Evolutionary conservation across 2,888 invertebrate species (phyloP).

Genomic region (Eudasyphora cyanicolor): DNA sequence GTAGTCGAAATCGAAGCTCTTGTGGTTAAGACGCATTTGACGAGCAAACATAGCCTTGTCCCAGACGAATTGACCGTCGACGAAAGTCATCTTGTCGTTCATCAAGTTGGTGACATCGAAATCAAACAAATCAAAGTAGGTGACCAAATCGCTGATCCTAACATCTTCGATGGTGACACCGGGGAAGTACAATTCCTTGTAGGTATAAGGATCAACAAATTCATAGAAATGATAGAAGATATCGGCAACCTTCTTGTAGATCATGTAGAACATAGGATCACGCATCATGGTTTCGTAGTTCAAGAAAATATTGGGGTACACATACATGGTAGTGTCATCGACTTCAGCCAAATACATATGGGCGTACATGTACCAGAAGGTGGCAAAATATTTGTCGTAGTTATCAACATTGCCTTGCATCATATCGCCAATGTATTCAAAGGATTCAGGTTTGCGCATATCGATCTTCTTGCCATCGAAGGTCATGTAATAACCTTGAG

Average conservation of each 20-base stretch:
- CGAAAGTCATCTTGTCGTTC: constrained; percentile 68
- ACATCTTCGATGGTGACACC: constrained; percentile 84
- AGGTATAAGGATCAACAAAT: constrained; percentile 83
- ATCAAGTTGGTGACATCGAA: constrained; percentile 81
- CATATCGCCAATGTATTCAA: constrained; percentile 84
- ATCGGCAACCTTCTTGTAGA: constrained; percentile 84
- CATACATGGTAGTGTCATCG: constrained; percentile 69
- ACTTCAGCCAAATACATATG: constrained; percentile 74
- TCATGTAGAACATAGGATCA: constrained; percentile 87
- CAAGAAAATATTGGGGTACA: constrained; percentile 82
- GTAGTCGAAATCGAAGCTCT: constrained; percentile 83
- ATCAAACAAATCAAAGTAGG: constrained; percentile 85
- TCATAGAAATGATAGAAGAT: constrained; percentile 83
- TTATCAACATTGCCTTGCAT: constrained; percentile 82
- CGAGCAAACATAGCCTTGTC: constrained; percentile 81
- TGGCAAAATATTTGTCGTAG: constrained; percentile 74
- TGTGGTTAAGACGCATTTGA: constrained; percentile 84
- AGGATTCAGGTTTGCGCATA: constrained; percentile 83
- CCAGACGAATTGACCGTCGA: constrained; percentile 76
- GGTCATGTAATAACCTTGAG: constrained; percentile 78
- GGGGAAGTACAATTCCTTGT: constrained; percentile 82
- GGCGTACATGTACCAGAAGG: constrained; percentile 72
- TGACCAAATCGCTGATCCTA: constrained; percentile 83
- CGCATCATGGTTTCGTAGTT: constrained; percentile 85
- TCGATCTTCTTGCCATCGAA: constrained; percentile 80